Evolutionary conservation across 2,113 vertebrate genomes (phyloP).

Genomic region (Andinoacara biseriatus): DNA sequence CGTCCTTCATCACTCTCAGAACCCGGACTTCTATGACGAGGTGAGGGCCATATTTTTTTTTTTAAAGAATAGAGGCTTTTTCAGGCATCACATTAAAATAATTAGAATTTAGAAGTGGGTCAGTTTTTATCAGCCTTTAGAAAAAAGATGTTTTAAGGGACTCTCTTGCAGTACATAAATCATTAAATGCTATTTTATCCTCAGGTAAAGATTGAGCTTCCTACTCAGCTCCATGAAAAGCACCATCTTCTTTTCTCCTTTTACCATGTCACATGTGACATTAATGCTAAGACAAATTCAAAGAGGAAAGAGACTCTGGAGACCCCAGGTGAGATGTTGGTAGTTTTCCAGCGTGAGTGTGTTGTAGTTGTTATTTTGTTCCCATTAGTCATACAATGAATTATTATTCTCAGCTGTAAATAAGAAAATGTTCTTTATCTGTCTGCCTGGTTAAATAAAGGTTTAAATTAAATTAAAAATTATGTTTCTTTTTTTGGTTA

Average conservation of each 20-base stretch:
- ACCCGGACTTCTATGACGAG: slow-evolving; percentile 97
- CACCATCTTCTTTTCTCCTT: slow-evolving; percentile 98
- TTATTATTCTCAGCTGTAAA: no score
- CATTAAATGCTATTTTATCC: slow-evolving; percentile 23
- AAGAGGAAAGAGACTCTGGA: slow-evolving; percentile 98
- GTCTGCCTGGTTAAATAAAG: no score
- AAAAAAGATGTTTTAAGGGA: neutral
- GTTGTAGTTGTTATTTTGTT: neutral
- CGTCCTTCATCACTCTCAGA: slow-evolving; percentile 96
- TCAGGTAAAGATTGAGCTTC: slow-evolving; percentile 98
- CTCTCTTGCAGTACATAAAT: neutral
- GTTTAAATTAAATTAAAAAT: no score
- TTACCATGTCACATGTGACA: slow-evolving; percentile 97
- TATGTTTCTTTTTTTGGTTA: slow-evolving; percentile 51
- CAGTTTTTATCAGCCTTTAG: neutral
- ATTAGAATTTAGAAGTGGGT: neutral
- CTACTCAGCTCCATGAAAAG: slow-evolving; percentile 95
- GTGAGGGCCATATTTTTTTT: slow-evolving; percentile 71
- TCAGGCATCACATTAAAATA: neutral
- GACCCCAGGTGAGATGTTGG: slow-evolving; percentile 85
- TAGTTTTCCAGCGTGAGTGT: neutral
- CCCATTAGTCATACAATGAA: neutral
- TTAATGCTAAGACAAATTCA: slow-evolving; percentile 95
- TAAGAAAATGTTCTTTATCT: no score
- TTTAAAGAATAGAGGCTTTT: neutral